A percentile compares a stretch with the other conserved stretches of the same genome.
phyloP scores from a whole-genome alignment of 2,888 invertebrate genomes.

The Dendrolimus houi region DNA sequence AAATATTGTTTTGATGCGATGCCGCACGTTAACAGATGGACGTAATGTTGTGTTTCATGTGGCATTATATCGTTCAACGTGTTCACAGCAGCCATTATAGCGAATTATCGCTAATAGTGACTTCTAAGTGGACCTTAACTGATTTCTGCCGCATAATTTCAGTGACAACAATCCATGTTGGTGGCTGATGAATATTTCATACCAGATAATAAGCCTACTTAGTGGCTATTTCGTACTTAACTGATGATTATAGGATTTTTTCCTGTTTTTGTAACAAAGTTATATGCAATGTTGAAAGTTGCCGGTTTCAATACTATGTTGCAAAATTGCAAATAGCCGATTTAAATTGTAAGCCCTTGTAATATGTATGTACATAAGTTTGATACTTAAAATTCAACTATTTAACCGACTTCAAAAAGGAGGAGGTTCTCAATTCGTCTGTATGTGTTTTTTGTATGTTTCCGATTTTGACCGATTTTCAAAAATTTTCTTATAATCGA shows the following conservation, averaged over 20 bases:
- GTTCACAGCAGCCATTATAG: constrained; percentile 58
- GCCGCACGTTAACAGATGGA: background rate
- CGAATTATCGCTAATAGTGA: constrained; percentile 58
- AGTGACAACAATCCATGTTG: constrained; percentile 61
- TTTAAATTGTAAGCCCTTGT: too few relatives aligned
- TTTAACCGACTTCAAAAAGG: too few relatives aligned
- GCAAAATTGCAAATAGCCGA: too few relatives aligned
- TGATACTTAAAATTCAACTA: too few relatives aligned
- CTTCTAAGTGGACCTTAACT: constrained; percentile 36
- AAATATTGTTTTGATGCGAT: too few relatives aligned
- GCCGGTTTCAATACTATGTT: too few relatives aligned
- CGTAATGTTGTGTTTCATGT: background rate
- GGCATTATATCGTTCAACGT: background rate
- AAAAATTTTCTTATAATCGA: too few relatives aligned
- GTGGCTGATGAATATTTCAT: constrained; percentile 69
- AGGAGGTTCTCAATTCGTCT: too few relatives aligned
- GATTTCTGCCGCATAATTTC: constrained; percentile 56
- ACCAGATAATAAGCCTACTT: constrained; percentile 36
- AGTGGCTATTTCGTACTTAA: constrained; percentile 37
- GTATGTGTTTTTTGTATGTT: too few relatives aligned
- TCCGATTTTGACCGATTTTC: too few relatives aligned
- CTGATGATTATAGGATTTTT: constrained; percentile 16
- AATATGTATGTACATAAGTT: too few relatives aligned
- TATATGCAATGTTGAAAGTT: too few relatives aligned
- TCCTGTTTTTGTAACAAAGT: background rate